A percentile compares a stretch with the other conserved stretches of the same genome.
Evolutionary conservation across 2,797 vertebrate genomes (phyloP).

Genomic region (Alauda arvensis): DNA sequence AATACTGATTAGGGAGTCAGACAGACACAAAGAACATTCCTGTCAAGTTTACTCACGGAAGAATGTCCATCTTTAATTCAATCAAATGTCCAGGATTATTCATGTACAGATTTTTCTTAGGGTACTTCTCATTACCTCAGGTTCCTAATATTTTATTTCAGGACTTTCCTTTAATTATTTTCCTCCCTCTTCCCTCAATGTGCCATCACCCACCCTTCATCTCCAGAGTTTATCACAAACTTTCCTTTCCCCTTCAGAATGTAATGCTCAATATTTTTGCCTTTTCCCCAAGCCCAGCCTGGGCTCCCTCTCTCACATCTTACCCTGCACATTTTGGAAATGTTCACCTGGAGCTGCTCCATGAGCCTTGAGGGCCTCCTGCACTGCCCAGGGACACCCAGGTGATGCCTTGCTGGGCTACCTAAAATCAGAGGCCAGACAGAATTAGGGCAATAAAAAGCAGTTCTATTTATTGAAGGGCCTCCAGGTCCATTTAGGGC

Average conservation of each 20-base stretch:
- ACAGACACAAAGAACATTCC: neutral
- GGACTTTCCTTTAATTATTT: neutral
- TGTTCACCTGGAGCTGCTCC: neutral
- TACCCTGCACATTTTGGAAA: neutral
- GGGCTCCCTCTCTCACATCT: neutral
- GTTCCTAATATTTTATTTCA: neutral
- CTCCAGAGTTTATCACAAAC: neutral
- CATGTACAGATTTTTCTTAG: neutral
- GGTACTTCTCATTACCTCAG: neutral
- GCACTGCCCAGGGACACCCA: neutral
- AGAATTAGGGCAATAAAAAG: neutral
- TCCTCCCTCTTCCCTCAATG: rapidly evolving
- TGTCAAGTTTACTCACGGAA: neutral
- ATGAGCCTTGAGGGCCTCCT: neutral
- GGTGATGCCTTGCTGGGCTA: neutral
- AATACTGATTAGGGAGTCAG: neutral
- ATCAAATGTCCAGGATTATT: rapidly evolving
- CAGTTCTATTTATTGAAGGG: neutral
- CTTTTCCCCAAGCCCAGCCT: neutral
- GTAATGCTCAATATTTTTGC: neutral
- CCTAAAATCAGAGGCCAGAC: neutral
- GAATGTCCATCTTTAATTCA: neutral
- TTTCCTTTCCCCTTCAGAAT: neutral
- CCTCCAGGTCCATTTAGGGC: neutral
- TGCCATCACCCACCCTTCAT: neutral